A percentile compares a stretch with the other conserved stretches of the same genome.
Conservation (phyloP, 2,888 invertebrate genomes). For the Koerneria pararmatus region DNA sequence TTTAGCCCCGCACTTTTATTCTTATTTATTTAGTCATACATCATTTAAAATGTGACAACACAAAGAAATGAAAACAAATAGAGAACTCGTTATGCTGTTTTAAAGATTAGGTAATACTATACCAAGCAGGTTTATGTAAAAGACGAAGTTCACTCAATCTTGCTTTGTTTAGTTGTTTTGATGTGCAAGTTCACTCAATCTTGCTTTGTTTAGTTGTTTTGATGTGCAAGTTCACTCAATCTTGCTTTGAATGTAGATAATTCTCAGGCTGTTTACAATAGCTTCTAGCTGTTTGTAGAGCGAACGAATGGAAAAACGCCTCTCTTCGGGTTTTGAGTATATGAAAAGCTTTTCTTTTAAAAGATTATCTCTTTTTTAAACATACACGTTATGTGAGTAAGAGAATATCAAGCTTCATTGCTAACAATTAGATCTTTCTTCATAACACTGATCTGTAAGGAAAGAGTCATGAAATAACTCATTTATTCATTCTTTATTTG, state of each 20-base stretch:
- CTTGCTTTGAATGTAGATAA: not conserved
- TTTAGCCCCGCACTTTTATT: not conserved
- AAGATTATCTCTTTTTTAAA: no score
- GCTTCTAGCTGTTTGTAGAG: no score
- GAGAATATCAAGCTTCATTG: no score
- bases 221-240: not conserved
- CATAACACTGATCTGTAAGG: no score
- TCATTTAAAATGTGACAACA: not conserved
- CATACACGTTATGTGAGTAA: no score
- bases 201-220: slow-evolving; percentile 5
- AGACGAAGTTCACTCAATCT: not conserved
- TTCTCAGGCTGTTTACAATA: no score
- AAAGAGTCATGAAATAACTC: no score
- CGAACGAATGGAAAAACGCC: no score
- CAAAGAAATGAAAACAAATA: not conserved
- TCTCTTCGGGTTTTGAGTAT: no score
- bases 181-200: not conserved
- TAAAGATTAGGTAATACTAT: not conserved
- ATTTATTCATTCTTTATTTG: no score
- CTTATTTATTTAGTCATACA: not conserved
- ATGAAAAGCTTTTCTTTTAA: no score
- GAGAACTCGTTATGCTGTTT: not conserved
- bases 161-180: slow-evolving; percentile 4
- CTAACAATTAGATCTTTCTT: no score
- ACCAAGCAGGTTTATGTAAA: not conserved